Evolutionary conservation across 2,797 vertebrate genomes (phyloP), one percentile per base, ranked within the genome.

Genomic region (Typhlichthys eigenmanni): DNA sequence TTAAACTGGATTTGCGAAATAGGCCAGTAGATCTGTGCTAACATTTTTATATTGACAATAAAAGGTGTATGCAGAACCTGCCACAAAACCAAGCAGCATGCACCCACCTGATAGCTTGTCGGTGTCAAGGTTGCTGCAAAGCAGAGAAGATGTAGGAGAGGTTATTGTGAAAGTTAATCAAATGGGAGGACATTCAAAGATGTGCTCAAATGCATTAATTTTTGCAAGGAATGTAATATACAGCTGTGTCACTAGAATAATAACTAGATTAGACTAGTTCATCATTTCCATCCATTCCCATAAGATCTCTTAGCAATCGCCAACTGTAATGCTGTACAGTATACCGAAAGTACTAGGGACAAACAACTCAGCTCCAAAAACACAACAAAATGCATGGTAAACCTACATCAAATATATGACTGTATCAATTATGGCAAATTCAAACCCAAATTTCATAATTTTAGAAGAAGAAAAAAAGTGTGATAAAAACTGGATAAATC

Each of bases 101-200:
- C 13, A 93, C 96, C 91, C 81, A 97, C 95, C 95, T 43, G 95
- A 96, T 56, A 98, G 80, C 62, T 94, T 95, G 79, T 94, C 96
- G 0, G 95, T 98, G 80, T 97, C 96, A 88, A 97, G 88, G 2
- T 95, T 96, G 83, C 96, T 98, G 89, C 62, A 76, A 81, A 75
- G 55, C 57, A 75, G n/a, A 68, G 55, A 74, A 62, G 56, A 68
- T 61, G 76, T 71, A 79, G 55, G 72, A 0, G 6, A 54, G 47
- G 32, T 17, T n/a, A 52, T 17, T 60, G 47, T 77, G 50, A 62
- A 79, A 63, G 53, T 83, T 77, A 74, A 87, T 78, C 69, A 64
- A 69, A 66, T 61, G 50, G 12, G 14, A 32, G 54, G 9, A 64
- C 66, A 69, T 64, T 66, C 49, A 69, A 60, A 64, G 59, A 62